Percentiles rank a stretch among this genome's conserved stretches.
phyloP scores from a whole-genome alignment of 2,888 invertebrate genomes.

The Agrotis ipsilon region DNA sequence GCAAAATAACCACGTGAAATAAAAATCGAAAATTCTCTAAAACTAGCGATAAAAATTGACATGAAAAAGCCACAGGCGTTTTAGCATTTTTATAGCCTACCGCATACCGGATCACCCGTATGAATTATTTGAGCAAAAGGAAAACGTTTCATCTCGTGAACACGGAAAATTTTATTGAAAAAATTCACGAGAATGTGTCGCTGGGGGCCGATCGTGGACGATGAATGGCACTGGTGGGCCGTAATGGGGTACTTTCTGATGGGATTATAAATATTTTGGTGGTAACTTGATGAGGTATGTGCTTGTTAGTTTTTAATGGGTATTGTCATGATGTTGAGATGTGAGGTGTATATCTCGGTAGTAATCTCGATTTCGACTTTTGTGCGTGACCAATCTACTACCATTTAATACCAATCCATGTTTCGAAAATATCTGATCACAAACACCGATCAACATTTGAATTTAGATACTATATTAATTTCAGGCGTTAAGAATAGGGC shows the following conservation, averaged over 20 bases:
- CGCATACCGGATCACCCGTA: constrained; percentile 2
- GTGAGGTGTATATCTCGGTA: too few species aligned
- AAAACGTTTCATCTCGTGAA: constrained; percentile 35
- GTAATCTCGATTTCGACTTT: too few species aligned
- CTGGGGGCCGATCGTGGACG: constrained; percentile 29
- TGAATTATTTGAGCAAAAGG: constrained; percentile 45
- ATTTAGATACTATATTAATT: too few species aligned
- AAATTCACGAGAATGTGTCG: constrained; percentile 48
- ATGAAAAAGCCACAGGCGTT: constrained; percentile 13
- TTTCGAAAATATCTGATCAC: too few species aligned
- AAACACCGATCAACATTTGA: too few species aligned
- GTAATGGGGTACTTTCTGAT: constrained; percentile 19
- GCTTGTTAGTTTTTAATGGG: not conserved
- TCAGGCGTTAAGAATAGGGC: too few species aligned
- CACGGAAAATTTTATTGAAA: constrained; percentile 46
- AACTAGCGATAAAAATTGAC: constrained; percentile 17
- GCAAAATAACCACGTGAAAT: not conserved
- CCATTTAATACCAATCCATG: too few species aligned
- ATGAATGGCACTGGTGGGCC: constrained; percentile 15
- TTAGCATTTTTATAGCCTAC: constrained; percentile 26
- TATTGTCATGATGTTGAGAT: not conserved
- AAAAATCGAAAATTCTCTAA: constrained; percentile 24
- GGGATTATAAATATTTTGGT: constrained; percentile 30
- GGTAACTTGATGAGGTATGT: not conserved
- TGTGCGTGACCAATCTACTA: too few species aligned